Evolutionary conservation across 2,888 invertebrate species (phyloP), one percentile per base, ranked within the genome.

Genomic region (Diadromus collaris): DNA sequence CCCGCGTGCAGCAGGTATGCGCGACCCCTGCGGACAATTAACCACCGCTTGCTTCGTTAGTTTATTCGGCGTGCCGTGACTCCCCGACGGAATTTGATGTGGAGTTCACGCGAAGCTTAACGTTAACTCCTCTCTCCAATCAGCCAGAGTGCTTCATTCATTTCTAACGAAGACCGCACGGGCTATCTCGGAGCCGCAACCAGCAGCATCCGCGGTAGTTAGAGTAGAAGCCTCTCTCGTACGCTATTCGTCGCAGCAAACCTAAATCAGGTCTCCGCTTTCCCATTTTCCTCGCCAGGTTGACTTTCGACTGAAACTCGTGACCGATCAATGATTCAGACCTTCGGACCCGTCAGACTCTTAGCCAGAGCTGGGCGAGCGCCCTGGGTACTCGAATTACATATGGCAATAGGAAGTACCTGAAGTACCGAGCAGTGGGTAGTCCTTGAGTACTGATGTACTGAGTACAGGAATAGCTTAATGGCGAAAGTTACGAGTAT

Each of bases 111-210:
- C 67, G 65, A 76, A 78, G 69, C 73, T 78, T 68, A 74, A 32
- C 68, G 54, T 73, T 75, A 78, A 81, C 54, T 78, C 70, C 76
- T 61, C 77, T 67, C 76, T 83, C 83, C 83, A 85, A 86, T 86
- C 83, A 81, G 76, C 69, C 82, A 81, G 75, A 86, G 86, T 85
- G 85, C 84, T 80, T 84, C 84, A 82, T 85, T 80, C 82, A 86
- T 86, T 85, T 80, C 68, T 86, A 85, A 85, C 79, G 85, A 83
- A 81, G 80, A 79, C 72, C 69, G 48, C 71, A 41, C 38, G 34
- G 56, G 48, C 73, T 77, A 79, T 79, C 69, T 51, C 3, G 44
- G 65, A 46, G 63, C 76, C 65, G 60, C 76, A 76, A 67, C 60
- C 56, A 48, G 16, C 46, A 32, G 29, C 64, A 65, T 61, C 27